Evolutionary conservation across 2,888 invertebrate genomes (phyloP).

Genomic region (Lochmaea capreae): DNA sequence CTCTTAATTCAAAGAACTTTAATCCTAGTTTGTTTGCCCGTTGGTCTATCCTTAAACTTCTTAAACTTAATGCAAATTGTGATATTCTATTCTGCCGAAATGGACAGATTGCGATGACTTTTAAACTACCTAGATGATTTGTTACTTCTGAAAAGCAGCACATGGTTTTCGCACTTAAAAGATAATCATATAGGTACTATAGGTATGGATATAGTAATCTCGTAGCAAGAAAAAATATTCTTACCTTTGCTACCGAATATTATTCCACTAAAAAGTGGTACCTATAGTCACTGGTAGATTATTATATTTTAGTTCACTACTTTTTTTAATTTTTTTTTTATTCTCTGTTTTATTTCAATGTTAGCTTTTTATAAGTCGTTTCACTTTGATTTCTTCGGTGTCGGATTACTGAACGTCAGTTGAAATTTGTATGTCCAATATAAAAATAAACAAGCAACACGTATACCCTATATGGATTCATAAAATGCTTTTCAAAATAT

Average conservation of each 20-base stretch:
- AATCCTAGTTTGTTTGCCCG: background rate
- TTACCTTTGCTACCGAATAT: slow-evolving; percentile 52
- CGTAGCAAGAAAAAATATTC: slow-evolving; percentile 39
- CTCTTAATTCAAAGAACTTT: background rate
- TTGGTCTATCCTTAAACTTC: slow-evolving; percentile 47
- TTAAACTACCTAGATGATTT: slow-evolving; percentile 51
- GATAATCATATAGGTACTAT: slow-evolving; percentile 21
- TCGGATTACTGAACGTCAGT: background rate
- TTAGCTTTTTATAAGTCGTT: background rate
- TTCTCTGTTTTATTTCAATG: background rate
- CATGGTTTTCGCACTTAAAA: slow-evolving; percentile 52
- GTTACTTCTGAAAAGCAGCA: slow-evolving; percentile 50
- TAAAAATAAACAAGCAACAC: background rate
- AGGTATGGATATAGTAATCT: slow-evolving; percentile 36
- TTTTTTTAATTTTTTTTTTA: slow-evolving; percentile 10
- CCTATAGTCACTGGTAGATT: slow-evolving; percentile 6
- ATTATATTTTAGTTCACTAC: slow-evolving; percentile 15
- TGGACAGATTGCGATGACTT: slow-evolving; percentile 48
- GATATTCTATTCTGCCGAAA: slow-evolving; percentile 62
- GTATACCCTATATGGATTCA: background rate
- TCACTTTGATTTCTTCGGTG: background rate
- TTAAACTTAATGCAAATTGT: slow-evolving; percentile 63
- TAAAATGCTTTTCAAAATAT: background rate
- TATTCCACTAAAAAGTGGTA: slow-evolving; percentile 33
- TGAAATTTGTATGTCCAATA: background rate